Conservation (phyloP, 2,888 invertebrate species). For the Ellobium chinense region DNA sequence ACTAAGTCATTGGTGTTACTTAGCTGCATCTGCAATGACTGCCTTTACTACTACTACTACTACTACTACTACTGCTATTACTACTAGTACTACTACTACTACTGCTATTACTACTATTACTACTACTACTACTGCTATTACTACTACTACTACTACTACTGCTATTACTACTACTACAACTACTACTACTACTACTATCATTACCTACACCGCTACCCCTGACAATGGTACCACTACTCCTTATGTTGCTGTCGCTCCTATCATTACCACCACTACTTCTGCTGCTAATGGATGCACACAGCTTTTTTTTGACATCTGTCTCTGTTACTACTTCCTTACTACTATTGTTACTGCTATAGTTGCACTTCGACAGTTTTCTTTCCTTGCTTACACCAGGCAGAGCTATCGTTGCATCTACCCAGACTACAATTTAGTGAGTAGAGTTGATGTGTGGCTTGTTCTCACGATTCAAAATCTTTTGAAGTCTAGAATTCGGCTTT, state of each 20-base stretch:
- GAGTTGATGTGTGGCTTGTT: too few species aligned
- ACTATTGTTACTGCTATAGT: too few species aligned
- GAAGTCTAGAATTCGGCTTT: too few species aligned
- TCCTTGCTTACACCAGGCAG: neutral
- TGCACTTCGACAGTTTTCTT: neutral
- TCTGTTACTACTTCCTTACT: too few species aligned
- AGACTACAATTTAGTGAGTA: too few species aligned
- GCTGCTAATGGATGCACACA: neutral
- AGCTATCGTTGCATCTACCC: too few species aligned
- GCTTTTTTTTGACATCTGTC: too few species aligned
- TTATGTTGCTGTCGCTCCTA: neutral
- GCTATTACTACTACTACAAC: conserved; percentile 20
- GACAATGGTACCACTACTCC: neutral
- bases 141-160: conserved; percentile 14
- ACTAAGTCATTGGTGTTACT: too few species aligned
- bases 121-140: conserved; percentile 7
- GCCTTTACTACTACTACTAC: too few species aligned
- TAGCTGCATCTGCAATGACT: too few species aligned
- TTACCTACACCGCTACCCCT: neutral
- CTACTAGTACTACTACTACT: conserved; percentile 11
- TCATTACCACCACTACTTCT: neutral
- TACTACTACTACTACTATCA: conserved; percentile 18
- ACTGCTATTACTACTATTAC: conserved; percentile 17
- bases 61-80: neutral
- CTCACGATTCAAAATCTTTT: too few species aligned